phyloP scores from a whole-genome alignment of 1,140 invertebrate genomes.

The Scaptomyza graminum region DNA sequence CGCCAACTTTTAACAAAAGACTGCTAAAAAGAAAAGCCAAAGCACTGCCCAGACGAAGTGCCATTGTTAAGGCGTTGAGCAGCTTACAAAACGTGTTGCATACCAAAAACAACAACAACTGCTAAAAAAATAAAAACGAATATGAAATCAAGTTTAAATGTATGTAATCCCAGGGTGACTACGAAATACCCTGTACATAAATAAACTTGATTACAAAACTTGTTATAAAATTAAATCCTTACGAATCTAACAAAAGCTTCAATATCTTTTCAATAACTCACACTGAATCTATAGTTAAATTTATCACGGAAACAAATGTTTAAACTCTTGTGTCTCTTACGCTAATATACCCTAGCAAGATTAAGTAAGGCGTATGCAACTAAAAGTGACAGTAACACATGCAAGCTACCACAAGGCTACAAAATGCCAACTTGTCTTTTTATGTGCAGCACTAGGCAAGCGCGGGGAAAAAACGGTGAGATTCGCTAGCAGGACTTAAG shows the following conservation, averaged over 20 bases:
- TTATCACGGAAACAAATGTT: too few species aligned
- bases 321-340: too few species aligned
- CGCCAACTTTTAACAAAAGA: slow-evolving; percentile 32
- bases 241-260: too few species aligned
- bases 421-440: slow-evolving; percentile 45
- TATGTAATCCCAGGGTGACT: background rate
- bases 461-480: background rate
- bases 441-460: background rate
- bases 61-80: slow-evolving; percentile 63
- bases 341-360: background rate
- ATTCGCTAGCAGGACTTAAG: slow-evolving; percentile 40
- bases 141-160: background rate
- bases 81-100: slow-evolving; percentile 58
- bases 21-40: slow-evolving; percentile 36
- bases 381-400: slow-evolving; percentile 48
- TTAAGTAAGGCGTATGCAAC: background rate
- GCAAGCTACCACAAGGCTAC: slow-evolving; percentile 32
- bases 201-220: too few species aligned
- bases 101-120: slow-evolving; percentile 25
- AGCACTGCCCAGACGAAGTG: slow-evolving; percentile 42
- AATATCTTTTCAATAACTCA: too few species aligned
- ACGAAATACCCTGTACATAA: slow-evolving; percentile 11
- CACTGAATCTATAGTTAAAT: too few species aligned
- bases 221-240: too few species aligned
- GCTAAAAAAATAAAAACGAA: slow-evolving; percentile 2